Conservation (phyloP, 2,888 invertebrate species). For the Emmelina monodactyla region DNA sequence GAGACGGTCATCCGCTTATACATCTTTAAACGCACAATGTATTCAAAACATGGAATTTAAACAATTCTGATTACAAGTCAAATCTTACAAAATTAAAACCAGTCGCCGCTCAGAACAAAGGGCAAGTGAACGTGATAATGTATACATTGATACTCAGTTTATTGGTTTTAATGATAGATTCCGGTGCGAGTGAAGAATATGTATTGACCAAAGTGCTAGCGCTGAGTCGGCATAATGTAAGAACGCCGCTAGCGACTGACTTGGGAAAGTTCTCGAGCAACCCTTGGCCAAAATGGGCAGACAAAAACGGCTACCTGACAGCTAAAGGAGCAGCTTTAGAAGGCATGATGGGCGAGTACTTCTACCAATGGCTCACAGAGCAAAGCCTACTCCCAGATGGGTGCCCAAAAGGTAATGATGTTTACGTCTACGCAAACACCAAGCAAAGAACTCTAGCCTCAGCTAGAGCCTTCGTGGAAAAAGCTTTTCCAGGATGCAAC, state of each 20-base stretch:
- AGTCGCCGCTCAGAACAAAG: too few species aligned
- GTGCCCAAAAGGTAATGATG: conserved; percentile 31
- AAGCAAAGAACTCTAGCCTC: conserved; percentile 41
- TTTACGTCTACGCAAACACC: conserved; percentile 43
- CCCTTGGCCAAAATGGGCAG: conserved; percentile 37
- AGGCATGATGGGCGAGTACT: conserved; percentile 39
- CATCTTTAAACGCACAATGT: too few species aligned
- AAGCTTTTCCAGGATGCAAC: conserved; percentile 39
- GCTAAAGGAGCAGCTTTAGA: conserved; percentile 36
- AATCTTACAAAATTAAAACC: too few species aligned
- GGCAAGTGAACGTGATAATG: too few species aligned
- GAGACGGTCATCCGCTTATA: too few species aligned
- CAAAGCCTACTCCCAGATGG: conserved; percentile 22
- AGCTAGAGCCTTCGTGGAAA: conserved; percentile 34
- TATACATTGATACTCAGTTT: too few species aligned
- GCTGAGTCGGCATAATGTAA: conserved; percentile 40
- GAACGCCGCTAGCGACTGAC: conserved; percentile 37
- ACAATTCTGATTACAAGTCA: too few species aligned
- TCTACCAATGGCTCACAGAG: conserved; percentile 27
- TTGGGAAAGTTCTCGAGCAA: conserved; percentile 30
- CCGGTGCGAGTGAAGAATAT: conserved; percentile 5
- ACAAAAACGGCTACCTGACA: conserved; percentile 36
- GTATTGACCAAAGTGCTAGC: conserved; percentile 3
- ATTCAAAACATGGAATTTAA: too few species aligned
- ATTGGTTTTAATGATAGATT: too few species aligned